These are phyloP conservation scores for Drosophila kuntzei DNA, from an alignment of 2,888 invertebrate genomes.

Conservation along the genomic window DNA sequence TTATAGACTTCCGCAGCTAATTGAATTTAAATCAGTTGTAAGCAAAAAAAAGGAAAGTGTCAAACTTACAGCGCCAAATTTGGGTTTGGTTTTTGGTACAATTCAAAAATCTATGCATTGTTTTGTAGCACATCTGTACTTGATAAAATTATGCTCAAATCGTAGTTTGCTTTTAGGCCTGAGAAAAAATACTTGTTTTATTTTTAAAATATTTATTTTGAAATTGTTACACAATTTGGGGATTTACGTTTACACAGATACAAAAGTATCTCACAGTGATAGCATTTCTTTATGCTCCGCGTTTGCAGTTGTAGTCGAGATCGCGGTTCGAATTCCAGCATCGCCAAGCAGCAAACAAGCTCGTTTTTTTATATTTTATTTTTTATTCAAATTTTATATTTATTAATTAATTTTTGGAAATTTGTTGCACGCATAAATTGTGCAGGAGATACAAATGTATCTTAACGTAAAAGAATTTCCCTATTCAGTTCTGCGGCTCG, in stretches of 20 bases:
- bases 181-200: not conserved
- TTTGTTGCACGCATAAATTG: no score
- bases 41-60: conserved; percentile 10
- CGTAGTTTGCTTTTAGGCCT: conserved; percentile 38
- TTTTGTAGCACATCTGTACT: not conserved
- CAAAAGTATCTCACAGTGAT: not conserved
- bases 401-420: no score
- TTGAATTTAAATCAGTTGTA: conserved; percentile 7
- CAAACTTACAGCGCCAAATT: not conserved
- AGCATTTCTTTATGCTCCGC: not conserved
- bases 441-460: no score
- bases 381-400: not conserved
- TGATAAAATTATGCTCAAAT: not conserved
- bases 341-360: no score
- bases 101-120: not conserved
- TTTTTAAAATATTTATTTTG: not conserved
- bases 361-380: not conserved
- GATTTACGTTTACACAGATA: no score
- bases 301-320: not conserved
- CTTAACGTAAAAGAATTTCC: no score
- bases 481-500: not conserved
- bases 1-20: not conserved
- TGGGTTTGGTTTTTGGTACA: not conserved
- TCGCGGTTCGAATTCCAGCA: not conserved
- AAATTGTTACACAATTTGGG: not conserved